Base-by-base conservation (phyloP, 2,888 invertebrate species). In the Temnothorax unifasciatus region DNA sequence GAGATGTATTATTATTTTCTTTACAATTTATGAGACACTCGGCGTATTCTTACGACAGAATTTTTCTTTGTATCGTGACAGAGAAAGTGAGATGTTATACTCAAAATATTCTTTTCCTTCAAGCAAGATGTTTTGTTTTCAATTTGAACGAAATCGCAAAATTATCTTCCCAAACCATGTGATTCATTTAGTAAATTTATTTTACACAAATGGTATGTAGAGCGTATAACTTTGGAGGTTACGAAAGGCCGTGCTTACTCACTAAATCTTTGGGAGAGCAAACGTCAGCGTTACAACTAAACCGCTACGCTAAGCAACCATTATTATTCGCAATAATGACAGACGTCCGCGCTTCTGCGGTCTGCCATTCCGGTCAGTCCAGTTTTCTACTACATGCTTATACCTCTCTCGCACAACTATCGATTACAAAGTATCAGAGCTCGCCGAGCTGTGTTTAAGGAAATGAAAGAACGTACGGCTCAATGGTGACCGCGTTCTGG, bases 381-480 rank as follows among this genome's bases (percentile, higher is more conserved):
- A 86, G 84, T 66, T 83, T 77, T 77, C 82, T 44, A 57, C 57
- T 41, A 63, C 74, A 81, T 54, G 75, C 66, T 66, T 71, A 82
- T 47, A 11, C 50, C 85, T 47, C 21, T 38, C 47, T 34, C 87
- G 64, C 61, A 75, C 63, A 89, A 84, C 75, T 89, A 89, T 89
- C 89, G 88, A 84, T 86, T 89, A 87, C 84, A 84, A 89, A 89
- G 89, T 88, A 88, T 76, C 84, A 75, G 82, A 44, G 73, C 71
- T 52, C 74, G 63, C 74, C 52, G 57, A 64, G 74, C 66, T 82
- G 54, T 73, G 74, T 73, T 71, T 74, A 82, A 73, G 52, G 52
- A 63, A 69, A 82, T 50, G 82, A 84, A 84, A 63, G 73, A 82
- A 81, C 69, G 38, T 66, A 68, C 66, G 73, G 52, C 79, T 82